A percentile compares a stretch with the other conserved stretches of the same genome.
These are phyloP conservation scores for Colaptes auratus DNA, from an alignment of 2,113 vertebrate genomes.

Conservation along the genomic window DNA sequence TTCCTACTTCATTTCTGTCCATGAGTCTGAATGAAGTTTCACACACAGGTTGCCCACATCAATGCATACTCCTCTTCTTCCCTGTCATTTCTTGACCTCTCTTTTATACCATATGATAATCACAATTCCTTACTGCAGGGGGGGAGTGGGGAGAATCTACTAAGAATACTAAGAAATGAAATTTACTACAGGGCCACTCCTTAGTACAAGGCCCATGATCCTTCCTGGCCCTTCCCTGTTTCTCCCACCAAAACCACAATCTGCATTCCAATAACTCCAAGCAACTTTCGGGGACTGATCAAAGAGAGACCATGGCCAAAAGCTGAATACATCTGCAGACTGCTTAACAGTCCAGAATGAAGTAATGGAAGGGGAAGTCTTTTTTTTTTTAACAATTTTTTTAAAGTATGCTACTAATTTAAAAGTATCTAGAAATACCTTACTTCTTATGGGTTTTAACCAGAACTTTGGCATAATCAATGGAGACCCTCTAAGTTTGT, in stretches of 20 bases:
- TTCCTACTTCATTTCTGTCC: not conserved
- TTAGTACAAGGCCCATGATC: not conserved
- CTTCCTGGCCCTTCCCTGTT: not conserved
- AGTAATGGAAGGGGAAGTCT: not conserved
- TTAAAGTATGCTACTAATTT: not conserved
- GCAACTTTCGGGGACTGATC: not conserved
- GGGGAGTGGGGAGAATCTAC: not conserved
- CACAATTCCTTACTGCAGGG: not conserved
- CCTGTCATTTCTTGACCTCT: not conserved
- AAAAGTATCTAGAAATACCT: conserved; percentile 1
- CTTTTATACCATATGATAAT: not conserved
- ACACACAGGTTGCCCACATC: not conserved
- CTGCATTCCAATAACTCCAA: not conserved
- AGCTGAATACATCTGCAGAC: not conserved
- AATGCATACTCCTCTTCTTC: not conserved
- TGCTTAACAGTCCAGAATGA: not conserved
- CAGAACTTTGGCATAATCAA: conserved; percentile 5
- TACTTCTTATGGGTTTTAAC: conserved; percentile 30
- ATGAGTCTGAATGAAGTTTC: not conserved
- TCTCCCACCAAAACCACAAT: not conserved
- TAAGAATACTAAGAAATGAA: not conserved
- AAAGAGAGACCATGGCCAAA: not conserved
- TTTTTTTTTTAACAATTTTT: not conserved
- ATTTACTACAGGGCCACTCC: not conserved
- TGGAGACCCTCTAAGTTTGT: conserved; percentile 1